Percentiles rank a stretch among this genome's conserved stretches.
phyloP scores from a whole-genome alignment of 2,888 invertebrate genomes.

The Tenthredo livida region DNA sequence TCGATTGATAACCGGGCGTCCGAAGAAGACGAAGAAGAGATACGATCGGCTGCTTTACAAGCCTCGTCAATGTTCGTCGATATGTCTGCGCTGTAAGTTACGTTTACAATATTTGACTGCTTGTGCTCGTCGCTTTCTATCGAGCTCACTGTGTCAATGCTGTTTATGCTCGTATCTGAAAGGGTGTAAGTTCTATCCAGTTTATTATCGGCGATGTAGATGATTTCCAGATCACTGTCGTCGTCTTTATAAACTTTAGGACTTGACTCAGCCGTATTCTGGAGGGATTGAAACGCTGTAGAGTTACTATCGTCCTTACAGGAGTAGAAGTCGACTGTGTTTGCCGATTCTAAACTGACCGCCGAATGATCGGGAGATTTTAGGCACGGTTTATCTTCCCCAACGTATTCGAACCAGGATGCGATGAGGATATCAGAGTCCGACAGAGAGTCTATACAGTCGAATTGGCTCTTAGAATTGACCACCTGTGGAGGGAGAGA shows the following conservation, averaged over 20 bases:
- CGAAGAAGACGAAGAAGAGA: slow-evolving; percentile 13
- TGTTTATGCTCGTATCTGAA: slow-evolving; percentile 57
- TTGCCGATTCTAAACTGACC: slow-evolving; percentile 26
- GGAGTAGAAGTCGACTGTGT: slow-evolving; percentile 58
- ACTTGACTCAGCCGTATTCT: slow-evolving; percentile 26
- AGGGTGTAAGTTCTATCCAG: slow-evolving; percentile 61
- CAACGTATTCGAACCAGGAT: neutral
- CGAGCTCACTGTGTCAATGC: slow-evolving; percentile 29
- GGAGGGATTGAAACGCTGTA: slow-evolving; percentile 28
- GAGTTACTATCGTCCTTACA: slow-evolving; percentile 57
- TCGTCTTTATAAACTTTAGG: slow-evolving; percentile 53
- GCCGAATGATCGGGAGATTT: slow-evolving; percentile 2
- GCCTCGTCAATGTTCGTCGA: slow-evolving; percentile 60
- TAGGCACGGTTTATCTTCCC: neutral
- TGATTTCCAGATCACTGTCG: neutral
- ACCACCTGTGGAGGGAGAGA: neutral
- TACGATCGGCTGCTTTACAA: too few species aligned
- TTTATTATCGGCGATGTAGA: neutral
- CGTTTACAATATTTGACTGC: neutral
- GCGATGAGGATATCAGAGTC: slow-evolving; percentile 24
- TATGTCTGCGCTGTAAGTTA: slow-evolving; percentile 62
- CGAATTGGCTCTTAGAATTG: neutral
- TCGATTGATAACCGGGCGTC: neutral
- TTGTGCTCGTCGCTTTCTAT: slow-evolving; percentile 43
- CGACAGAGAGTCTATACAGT: slow-evolving; percentile 4